Evolutionary conservation across 2,888 invertebrate species (phyloP).

Genomic region (Amblyteles armatorius): DNA sequence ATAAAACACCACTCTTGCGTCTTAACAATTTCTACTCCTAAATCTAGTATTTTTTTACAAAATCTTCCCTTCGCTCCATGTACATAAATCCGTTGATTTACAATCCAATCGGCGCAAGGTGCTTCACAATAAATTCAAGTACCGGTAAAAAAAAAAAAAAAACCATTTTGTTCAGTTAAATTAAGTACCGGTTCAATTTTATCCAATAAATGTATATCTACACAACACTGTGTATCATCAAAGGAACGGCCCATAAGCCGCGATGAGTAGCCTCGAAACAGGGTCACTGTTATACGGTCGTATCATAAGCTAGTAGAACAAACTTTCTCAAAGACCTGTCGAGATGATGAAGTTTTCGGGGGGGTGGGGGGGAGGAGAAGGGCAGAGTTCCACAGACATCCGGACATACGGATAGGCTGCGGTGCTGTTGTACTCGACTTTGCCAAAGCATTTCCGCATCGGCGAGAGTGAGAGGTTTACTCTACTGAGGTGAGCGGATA

Average conservation of each 20-base stretch:
- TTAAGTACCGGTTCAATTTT: background rate
- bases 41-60: too few species aligned
- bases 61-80: too few species aligned
- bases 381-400: conserved; percentile 19
- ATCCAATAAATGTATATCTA: background rate
- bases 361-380: background rate
- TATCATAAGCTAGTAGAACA: background rate
- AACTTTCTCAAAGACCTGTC: conserved; percentile 18
- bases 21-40: too few species aligned
- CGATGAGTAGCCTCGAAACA: background rate
- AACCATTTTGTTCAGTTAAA: too few species aligned
- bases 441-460: conserved; percentile 23
- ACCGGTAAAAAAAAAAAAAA: too few species aligned
- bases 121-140: too few species aligned
- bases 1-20: too few species aligned
- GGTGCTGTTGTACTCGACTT: conserved; percentile 32
- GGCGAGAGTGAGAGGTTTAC: conserved; percentile 29
- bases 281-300: background rate
- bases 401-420: conserved; percentile 19
- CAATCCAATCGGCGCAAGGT: too few species aligned
- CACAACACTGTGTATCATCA: background rate
- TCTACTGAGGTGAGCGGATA: background rate
- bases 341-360: conserved; percentile 23
- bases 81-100: too few species aligned
- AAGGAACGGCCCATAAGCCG: background rate